A percentile compares a stretch with the other conserved stretches of the same genome.
These are phyloP conservation scores for Laticauda laticaudata DNA, from an alignment of 2,113 vertebrate genomes.

Conservation along the genomic window DNA sequence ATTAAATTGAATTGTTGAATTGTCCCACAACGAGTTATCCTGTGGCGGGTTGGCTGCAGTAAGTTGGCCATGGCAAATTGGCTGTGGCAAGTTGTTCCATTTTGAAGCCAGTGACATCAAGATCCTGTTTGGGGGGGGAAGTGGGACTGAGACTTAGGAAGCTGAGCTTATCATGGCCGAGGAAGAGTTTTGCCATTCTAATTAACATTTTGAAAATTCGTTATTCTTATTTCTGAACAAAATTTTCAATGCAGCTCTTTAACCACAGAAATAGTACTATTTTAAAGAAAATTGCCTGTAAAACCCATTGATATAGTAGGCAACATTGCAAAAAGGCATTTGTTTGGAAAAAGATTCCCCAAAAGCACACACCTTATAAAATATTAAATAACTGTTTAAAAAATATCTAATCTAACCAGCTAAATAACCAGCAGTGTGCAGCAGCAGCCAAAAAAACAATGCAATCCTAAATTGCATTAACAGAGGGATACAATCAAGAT, in stretches of 20 bases:
- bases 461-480: too few relatives aligned
- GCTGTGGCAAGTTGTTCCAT: too few relatives aligned
- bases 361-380: not conserved
- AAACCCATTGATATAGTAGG: not conserved
- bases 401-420: not conserved
- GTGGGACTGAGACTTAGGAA: not conserved
- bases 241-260: not conserved
- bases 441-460: too few relatives aligned
- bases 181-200: not conserved
- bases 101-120: too few relatives aligned
- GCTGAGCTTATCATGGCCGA: not conserved
- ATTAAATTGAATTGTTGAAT: too few relatives aligned
- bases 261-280: not conserved
- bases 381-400: not conserved
- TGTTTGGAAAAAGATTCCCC: not conserved
- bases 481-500: too few relatives aligned
- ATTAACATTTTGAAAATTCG: not conserved
- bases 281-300: not conserved
- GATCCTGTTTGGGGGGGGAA: too few relatives aligned
- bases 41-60: too few relatives aligned
- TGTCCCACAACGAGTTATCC: too few relatives aligned
- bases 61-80: too few relatives aligned
- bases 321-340: not conserved
- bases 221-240: not conserved
- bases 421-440: too few relatives aligned